Evolutionary conservation across 2,797 vertebrate species (phyloP).

Genomic region (Peromyscus nudipes): DNA sequence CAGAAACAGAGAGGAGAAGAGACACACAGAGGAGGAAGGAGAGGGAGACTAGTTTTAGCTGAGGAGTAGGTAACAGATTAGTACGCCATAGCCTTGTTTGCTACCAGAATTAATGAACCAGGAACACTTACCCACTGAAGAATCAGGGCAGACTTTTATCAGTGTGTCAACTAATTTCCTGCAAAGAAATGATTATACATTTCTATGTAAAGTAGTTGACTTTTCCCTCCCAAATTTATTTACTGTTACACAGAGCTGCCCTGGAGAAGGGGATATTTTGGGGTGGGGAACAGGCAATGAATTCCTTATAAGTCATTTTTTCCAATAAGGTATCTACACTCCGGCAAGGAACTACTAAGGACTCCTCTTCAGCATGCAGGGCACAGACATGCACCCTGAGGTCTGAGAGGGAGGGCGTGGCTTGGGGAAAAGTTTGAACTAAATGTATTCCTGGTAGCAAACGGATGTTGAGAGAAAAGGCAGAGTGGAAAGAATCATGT

Average conservation of each 20-base stretch:
- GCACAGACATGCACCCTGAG: neutral
- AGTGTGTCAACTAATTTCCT: conserved; percentile 46
- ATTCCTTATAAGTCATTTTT: conserved; percentile 57
- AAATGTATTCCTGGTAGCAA: neutral
- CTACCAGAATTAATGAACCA: conserved; percentile 47
- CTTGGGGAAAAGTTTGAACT: neutral
- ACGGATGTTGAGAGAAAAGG: conserved; percentile 5
- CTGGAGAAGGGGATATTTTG: conserved; percentile 49
- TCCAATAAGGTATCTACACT: neutral
- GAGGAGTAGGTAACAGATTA: conserved; percentile 16
- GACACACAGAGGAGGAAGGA: neutral
- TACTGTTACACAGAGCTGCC: conserved; percentile 32
- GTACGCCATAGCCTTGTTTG: conserved; percentile 30
- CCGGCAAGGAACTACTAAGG: neutral
- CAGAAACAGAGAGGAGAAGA: neutral
- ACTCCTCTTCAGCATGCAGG: neutral
- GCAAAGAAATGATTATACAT: conserved; percentile 44
- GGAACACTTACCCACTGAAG: conserved; percentile 24
- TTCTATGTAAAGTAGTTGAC: conserved; percentile 38
- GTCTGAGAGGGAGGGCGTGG: neutral
- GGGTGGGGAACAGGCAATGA: conserved; percentile 41
- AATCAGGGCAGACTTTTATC: conserved; percentile 31
- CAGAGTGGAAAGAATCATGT: neutral
- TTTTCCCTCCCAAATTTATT: conserved; percentile 49
- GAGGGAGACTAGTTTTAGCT: neutral